Evolutionary conservation across 2,888 invertebrate genomes (phyloP).

Genomic region (Calameuta pallipes): DNA sequence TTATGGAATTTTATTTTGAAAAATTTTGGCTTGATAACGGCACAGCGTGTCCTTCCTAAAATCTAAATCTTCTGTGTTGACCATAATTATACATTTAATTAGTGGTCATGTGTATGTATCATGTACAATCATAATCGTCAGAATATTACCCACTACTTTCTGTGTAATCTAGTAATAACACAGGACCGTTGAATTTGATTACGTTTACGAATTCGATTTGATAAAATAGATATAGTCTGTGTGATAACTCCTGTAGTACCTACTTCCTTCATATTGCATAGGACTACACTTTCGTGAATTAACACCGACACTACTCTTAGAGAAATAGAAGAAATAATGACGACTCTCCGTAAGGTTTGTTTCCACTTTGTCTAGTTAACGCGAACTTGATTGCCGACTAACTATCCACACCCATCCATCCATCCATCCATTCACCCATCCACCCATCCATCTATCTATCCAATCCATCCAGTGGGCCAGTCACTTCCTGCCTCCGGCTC

Average conservation of each 20-base stretch:
- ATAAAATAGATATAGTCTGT: too few relatives aligned
- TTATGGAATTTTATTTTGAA: not conserved
- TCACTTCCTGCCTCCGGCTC: conserved; percentile 8
- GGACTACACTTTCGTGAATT: too few relatives aligned
- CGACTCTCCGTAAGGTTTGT: conserved; percentile 37
- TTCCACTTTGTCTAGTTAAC: conserved; percentile 55
- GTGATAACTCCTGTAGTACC: too few relatives aligned
- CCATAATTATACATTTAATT: not conserved
- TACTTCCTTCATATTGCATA: too few relatives aligned
- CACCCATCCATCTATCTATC: conserved; percentile 30
- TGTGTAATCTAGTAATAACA: not conserved
- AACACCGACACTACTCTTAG: not conserved
- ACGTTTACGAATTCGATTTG: too few relatives aligned
- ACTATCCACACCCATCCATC: conserved; percentile 43
- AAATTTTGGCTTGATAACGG: not conserved
- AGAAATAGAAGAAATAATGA: not conserved
- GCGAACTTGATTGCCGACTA: conserved; percentile 52
- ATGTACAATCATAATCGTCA: not conserved
- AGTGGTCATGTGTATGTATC: not conserved
- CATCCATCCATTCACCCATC: conserved; percentile 39
- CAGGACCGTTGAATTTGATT: too few relatives aligned
- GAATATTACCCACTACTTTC: not conserved
- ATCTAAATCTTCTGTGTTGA: not conserved
- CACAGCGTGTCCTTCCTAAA: not conserved
- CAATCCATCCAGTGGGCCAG: conserved; percentile 27